Base-by-base conservation (phyloP, 2,113 vertebrate genomes). In the Sula dactylatra region DNA sequence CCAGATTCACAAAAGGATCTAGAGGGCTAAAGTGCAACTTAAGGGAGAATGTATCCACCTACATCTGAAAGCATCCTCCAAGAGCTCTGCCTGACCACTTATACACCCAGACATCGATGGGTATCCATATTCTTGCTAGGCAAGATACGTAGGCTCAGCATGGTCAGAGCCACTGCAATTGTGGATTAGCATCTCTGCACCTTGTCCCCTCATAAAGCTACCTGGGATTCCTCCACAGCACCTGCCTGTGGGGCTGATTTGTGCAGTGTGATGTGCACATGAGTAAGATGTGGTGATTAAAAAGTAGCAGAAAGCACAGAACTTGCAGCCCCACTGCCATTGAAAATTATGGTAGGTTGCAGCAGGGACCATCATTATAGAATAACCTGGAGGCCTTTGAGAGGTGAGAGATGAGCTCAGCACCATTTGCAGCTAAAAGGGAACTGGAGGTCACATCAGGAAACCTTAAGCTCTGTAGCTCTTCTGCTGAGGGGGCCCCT, bases 31-130 rank as follows among this genome's bases (percentile, higher is more conserved):
- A 79, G 45, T 20, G 16, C 21, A 82, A 76, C 36, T 71, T 71
- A 24, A 70, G 52, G 49, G 45, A 47, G 19, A 67, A 74, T 0
- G 0, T 50, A 45, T 47, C 64, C 0, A 2, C 17, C 34, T 55
- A 15, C 8, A 13, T 16, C 10, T 55, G 38, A 40, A 9, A 61
- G 19, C 16, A 71, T 25, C 10, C 7, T 74, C 8, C 32, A 59
- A 50, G 64, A 64, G 29, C 26, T 74, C 26, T 56, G 21, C 29
- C 58, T 7, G 13, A 34, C n/a, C 9, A 9, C 12, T 79, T 64
- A 7, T 29, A 55, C 9, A 40, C 25, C 34, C 18, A 21, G 38
- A 13, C 7, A 62, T 49, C 65, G 27, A 9, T 4, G 7, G 17
- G 10, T 45, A 54, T n/a, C 59, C 10, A 7, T 19, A 29, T 11